These are phyloP conservation scores for Pygathrix nemaeus DNA, from an alignment of 2,113 vertebrate genomes.

Conservation along the genomic window DNA sequence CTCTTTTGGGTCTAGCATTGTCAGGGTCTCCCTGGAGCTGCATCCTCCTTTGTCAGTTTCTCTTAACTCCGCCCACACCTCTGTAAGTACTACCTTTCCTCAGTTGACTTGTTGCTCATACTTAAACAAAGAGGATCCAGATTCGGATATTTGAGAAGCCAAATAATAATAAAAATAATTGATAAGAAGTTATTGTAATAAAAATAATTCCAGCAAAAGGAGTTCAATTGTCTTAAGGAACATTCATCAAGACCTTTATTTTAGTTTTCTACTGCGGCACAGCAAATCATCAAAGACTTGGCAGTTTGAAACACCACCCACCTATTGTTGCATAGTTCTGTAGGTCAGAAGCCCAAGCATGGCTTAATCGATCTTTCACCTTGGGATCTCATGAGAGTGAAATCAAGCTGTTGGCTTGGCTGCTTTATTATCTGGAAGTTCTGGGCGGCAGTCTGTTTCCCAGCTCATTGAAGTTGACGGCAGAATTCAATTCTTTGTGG, in stretches of 20 bases:
- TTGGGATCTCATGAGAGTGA: background rate
- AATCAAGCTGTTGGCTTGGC: too few species aligned
- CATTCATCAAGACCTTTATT: background rate
- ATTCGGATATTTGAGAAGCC: background rate
- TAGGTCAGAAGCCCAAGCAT: background rate
- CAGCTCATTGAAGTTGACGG: too few species aligned
- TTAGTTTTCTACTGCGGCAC: accelerated
- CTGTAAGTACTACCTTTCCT: background rate
- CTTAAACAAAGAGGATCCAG: background rate
- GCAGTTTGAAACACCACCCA: background rate
- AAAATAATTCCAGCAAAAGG: background rate
- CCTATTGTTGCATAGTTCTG: background rate
- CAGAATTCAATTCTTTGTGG: background rate
- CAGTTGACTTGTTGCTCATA: background rate
- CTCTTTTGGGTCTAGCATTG: background rate
- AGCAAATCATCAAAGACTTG: background rate
- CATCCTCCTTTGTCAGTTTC: background rate
- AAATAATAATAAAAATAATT: background rate
- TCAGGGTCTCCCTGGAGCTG: background rate
- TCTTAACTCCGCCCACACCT: background rate
- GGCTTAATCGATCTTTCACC: too few species aligned
- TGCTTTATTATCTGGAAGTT: background rate
- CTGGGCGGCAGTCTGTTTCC: background rate
- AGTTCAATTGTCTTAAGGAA: background rate
- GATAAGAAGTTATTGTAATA: background rate